Evolutionary conservation across 2,888 invertebrate genomes (phyloP).

Genomic region (Neoascia interrupta): DNA sequence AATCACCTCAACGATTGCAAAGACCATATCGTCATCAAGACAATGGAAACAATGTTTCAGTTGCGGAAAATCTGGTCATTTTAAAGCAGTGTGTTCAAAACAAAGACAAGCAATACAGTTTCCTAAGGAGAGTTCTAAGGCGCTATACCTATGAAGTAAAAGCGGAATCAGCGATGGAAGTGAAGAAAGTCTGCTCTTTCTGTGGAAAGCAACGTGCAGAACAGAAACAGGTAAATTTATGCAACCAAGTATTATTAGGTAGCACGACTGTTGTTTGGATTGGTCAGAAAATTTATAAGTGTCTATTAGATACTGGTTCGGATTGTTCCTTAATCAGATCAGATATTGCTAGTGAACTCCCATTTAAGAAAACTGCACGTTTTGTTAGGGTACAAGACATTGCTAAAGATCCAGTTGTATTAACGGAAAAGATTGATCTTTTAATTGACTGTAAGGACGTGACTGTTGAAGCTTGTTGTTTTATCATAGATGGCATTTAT

Average conservation of each 20-base stretch:
- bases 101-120: no score
- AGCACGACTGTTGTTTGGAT: neutral
- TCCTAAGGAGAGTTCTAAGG: neutral
- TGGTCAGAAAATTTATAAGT: neutral
- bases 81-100: no score
- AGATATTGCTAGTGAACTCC: neutral
- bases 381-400: neutral
- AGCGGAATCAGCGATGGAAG: no score
- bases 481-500: neutral
- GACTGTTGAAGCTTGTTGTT: conserved; percentile 1
- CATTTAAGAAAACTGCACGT: neutral
- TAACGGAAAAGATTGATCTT: neutral
- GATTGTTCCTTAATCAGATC: conserved; percentile 17
- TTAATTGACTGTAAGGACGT: neutral
- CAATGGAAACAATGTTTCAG: no score
- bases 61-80: no score
- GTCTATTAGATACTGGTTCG: conserved; percentile 12
- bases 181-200: neutral
- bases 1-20: neutral
- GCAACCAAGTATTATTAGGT: no score
- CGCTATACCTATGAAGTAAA: no score
- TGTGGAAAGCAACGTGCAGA: no score
- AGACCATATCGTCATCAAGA: no score
- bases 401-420: neutral
- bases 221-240: no score